phyloP scores from a whole-genome alignment of 2,888 invertebrate species.

The Punctoribates punctum region DNA sequence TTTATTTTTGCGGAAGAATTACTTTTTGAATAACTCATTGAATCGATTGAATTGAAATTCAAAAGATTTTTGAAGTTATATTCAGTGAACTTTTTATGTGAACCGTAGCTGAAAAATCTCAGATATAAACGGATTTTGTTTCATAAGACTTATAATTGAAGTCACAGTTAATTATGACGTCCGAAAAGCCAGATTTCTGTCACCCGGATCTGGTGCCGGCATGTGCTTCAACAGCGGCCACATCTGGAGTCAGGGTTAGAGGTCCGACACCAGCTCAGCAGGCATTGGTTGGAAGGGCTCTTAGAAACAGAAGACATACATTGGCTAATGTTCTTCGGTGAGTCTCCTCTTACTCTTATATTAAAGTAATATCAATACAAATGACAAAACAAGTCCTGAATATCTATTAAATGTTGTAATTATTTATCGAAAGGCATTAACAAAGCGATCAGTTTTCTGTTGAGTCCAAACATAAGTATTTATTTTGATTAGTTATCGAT shows the following conservation, averaged over 20 bases:
- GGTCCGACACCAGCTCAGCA: slow-evolving; percentile 41
- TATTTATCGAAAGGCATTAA: background rate
- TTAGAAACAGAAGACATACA: slow-evolving; percentile 80
- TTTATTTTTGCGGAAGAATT: too few species aligned
- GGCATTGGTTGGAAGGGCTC: slow-evolving; percentile 62
- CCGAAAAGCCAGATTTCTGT: slow-evolving; percentile 9
- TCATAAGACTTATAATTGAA: too few species aligned
- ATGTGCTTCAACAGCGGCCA: slow-evolving; percentile 10
- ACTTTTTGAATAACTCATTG: too few species aligned
- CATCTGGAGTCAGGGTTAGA: background rate
- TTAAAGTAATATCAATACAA: background rate
- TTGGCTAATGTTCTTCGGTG: slow-evolving; percentile 68
- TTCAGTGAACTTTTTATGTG: too few species aligned
- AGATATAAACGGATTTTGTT: too few species aligned
- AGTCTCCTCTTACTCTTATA: background rate
- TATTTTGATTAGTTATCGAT: too few species aligned
- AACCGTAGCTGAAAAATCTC: too few species aligned
- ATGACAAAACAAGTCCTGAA: background rate
- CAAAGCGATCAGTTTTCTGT: too few species aligned
- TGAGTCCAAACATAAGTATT: too few species aligned
- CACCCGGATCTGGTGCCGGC: slow-evolving; percentile 21
- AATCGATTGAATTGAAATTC: too few species aligned
- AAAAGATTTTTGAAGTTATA: too few species aligned
- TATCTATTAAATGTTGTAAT: background rate
- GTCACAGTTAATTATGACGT: background rate